Conservation (phyloP, 53 echinoderm and acorn worm species). For the Paracentrotus lividus region DNA sequence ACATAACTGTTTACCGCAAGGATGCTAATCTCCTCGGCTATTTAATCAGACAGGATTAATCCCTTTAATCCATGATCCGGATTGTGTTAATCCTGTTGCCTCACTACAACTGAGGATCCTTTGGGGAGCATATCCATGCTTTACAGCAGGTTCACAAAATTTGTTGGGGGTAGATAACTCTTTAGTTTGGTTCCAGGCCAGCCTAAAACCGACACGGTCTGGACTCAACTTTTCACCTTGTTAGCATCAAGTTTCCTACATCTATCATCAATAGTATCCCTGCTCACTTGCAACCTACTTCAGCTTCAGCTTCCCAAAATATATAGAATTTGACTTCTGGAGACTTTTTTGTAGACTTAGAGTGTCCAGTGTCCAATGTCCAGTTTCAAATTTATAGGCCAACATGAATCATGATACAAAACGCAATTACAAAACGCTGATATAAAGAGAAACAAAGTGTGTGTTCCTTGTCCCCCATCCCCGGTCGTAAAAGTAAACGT, state of each 20-base stretch:
- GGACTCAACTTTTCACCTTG: background rate
- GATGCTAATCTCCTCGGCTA: background rate
- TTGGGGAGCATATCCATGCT: too few species aligned
- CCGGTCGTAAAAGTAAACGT: too few species aligned
- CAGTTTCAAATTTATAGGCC: too few species aligned
- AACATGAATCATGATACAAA: too few species aligned
- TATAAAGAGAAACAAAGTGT: too few species aligned
- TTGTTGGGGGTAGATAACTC: background rate
- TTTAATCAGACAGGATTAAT: constrained; percentile 19
- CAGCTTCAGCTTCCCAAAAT: background rate
- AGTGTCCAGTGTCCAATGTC: too few species aligned
- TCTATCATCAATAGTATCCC: background rate
- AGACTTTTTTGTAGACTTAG: background rate
- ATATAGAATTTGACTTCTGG: too few species aligned
- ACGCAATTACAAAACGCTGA: too few species aligned
- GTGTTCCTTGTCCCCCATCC: too few species aligned
- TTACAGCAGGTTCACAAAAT: background rate
- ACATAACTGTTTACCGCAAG: background rate
- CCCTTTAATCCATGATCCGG: background rate
- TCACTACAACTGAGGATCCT: background rate
- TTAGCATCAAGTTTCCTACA: background rate
- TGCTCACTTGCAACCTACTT: background rate
- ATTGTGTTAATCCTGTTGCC: background rate
- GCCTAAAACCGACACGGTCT: background rate
- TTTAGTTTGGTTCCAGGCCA: background rate